Percentiles rank a stretch among this genome's conserved stretches.
phyloP scores from a whole-genome alignment of 2,797 vertebrate species.

The Siniperca obscura region DNA sequence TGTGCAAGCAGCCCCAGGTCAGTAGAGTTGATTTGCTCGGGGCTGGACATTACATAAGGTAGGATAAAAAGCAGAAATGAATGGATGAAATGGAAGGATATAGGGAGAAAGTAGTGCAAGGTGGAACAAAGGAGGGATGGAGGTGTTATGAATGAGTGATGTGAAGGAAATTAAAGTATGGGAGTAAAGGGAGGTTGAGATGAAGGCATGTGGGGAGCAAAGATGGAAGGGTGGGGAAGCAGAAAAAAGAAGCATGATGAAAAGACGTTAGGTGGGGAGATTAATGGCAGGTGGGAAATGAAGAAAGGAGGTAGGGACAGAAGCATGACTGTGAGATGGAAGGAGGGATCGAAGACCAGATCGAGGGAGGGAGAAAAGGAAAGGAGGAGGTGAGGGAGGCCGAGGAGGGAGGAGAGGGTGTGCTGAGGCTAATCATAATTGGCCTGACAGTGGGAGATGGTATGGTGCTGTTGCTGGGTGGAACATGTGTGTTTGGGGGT shows the following conservation, averaged over 20 bases:
- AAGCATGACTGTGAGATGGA: not conserved
- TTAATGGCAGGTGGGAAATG: constrained; percentile 43
- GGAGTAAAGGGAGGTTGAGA: constrained; percentile 8
- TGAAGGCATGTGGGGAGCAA: not conserved
- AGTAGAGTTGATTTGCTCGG: not conserved
- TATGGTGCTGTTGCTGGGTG: constrained; percentile 76
- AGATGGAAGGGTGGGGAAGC: not conserved
- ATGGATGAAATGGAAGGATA: not conserved
- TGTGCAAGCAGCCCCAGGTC: not conserved
- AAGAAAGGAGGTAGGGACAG: constrained; percentile 10
- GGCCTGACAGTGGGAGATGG: constrained; percentile 63
- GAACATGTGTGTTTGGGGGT: constrained; percentile 54
- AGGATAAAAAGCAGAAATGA: not conserved
- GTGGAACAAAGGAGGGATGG: constrained; percentile 15
- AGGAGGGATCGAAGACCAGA: not conserved
- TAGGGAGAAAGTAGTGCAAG: not conserved
- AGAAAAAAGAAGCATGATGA: constrained; percentile 4
- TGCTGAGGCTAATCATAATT: constrained; percentile 53
- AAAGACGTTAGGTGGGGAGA: constrained; percentile 20
- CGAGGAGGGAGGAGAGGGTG: not conserved
- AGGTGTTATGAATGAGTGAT: constrained; percentile 27
- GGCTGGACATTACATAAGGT: constrained; percentile 6
- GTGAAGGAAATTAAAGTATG: constrained; percentile 16
- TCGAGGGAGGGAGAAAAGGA: not conserved
- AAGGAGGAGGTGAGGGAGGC: constrained; percentile 18